Base-by-base conservation (phyloP, 2,888 invertebrate species). In the Subacronicta megacephala region DNA sequence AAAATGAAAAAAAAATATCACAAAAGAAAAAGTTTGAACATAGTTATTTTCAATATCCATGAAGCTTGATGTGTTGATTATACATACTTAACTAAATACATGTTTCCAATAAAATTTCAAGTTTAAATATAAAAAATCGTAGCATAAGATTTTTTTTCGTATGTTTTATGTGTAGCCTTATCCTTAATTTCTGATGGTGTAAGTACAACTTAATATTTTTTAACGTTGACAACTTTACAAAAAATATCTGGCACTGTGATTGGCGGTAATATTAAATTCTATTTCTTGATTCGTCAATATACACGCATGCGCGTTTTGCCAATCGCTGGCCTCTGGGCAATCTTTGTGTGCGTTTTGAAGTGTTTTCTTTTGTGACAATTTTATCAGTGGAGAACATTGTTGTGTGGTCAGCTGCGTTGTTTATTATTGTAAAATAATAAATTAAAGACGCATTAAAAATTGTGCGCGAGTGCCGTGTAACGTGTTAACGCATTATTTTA, bases 401-500 rank as follows among this genome's bases (percentile, higher is more conserved):
- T 63, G 52, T 56, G 55, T 13, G 45, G 53, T 62, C 50, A 52
- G 66, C 54, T 70, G 71, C 54, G 52, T 75, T 73, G 77, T 77
- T 75, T 75, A 63, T 74, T 74, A 71, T 71, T 68, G 61, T 56
- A 61, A 61, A 77, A 68, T 75, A 75, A 74, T 77, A 77, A 63
- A 53, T 59, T 62, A 46, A 36, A 44, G 42, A 65, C 61, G 58
- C 62, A 62, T 59, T 54, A 41, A 44, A 26, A 58, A 43, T 55
- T 46, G 59, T 64, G 62, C 64, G 65, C 50, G 65, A 59, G 78
- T 78, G 64, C 46, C 53, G 62, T 72, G 66, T 58, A 46, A 20
- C 31, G 58, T 73, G 54, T 26, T 41, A 49, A n/a, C 36, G 17
- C 26, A 33, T 17, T 47, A 49, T 36, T 45, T 47, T 51, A 33